Conservation (phyloP, 2,888 invertebrate genomes). For the Ochlodes sylvanus region DNA sequence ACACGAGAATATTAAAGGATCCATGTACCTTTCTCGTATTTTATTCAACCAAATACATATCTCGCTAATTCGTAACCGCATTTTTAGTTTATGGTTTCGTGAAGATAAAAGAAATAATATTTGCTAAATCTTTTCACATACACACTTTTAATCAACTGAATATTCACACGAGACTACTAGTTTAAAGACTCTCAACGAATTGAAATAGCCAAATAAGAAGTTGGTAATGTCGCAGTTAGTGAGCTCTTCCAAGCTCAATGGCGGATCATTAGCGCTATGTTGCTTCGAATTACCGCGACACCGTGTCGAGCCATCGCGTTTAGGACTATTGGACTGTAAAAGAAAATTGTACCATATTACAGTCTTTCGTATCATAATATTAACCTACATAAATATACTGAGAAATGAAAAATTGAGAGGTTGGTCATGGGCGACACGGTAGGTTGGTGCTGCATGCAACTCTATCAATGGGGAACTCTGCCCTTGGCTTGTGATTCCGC, state of each 20-base stretch:
- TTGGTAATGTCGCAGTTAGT: slow-evolving; percentile 81
- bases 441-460: no score
- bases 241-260: slow-evolving; percentile 75
- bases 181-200: slow-evolving; percentile 3
- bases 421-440: no score
- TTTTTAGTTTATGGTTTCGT: background rate
- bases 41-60: background rate
- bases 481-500: no score
- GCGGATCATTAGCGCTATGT: slow-evolving; percentile 79
- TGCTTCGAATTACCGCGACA: slow-evolving; percentile 73
- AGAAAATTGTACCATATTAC: background rate
- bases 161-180: background rate
- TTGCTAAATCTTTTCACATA: background rate
- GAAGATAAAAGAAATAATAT: background rate
- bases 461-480: no score
- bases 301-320: slow-evolving; percentile 63
- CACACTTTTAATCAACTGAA: background rate
- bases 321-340: slow-evolving; percentile 42
- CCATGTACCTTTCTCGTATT: slow-evolving; percentile 15
- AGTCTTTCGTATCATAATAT: no score
- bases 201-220: slow-evolving; percentile 76
- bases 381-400: no score
- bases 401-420: no score
- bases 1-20: slow-evolving; percentile 24
- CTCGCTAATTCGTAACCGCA: background rate